phyloP scores from a whole-genome alignment of 2,888 invertebrate genomes.

The Drosophila longiperda region DNA sequence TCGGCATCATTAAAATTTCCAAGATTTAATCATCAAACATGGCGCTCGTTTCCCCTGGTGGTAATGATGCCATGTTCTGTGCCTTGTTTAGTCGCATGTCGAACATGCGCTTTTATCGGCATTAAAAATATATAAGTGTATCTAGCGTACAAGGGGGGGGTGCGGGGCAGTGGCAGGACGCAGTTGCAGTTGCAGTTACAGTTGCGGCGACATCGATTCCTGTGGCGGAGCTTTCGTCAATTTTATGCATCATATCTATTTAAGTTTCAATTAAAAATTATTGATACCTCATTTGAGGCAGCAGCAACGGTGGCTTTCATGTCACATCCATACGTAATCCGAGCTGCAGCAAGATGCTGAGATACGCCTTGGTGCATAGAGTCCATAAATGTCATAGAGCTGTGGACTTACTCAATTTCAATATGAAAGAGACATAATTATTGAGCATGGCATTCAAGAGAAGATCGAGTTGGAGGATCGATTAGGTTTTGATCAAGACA shows the following conservation, averaged over 20 bases:
- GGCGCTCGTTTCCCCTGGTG: conserved; percentile 73
- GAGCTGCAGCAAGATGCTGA: conserved; percentile 10
- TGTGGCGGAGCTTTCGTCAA: conserved; percentile 51
- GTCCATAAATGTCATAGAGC: conserved; percentile 19
- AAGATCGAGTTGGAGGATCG: too few species aligned
- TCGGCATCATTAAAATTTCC: conserved; percentile 80
- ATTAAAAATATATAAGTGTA: conserved; percentile 61
- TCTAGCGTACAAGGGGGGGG: background rate
- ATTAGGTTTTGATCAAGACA: background rate
- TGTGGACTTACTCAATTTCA: conserved; percentile 1
- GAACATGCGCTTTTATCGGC: conserved; percentile 81
- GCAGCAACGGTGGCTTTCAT: conserved; percentile 16
- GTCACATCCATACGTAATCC: conserved; percentile 19
- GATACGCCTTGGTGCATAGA: conserved; percentile 14
- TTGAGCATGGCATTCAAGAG: conserved; percentile 1
- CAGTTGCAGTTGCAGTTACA: background rate
- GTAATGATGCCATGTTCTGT: conserved; percentile 77
- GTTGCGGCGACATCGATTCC: conserved; percentile 11
- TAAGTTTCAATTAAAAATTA: conserved; percentile 43
- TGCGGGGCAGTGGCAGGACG: background rate
- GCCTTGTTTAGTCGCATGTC: conserved; percentile 77
- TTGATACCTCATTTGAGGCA: background rate
- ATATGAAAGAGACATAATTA: conserved; percentile 22
- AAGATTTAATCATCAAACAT: conserved; percentile 82
- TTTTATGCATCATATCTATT: conserved; percentile 43